A percentile compares a stretch with the other conserved stretches of the same genome.
Evolutionary conservation across 2,888 invertebrate species (phyloP).

Genomic region (Morpho deidamia): DNA sequence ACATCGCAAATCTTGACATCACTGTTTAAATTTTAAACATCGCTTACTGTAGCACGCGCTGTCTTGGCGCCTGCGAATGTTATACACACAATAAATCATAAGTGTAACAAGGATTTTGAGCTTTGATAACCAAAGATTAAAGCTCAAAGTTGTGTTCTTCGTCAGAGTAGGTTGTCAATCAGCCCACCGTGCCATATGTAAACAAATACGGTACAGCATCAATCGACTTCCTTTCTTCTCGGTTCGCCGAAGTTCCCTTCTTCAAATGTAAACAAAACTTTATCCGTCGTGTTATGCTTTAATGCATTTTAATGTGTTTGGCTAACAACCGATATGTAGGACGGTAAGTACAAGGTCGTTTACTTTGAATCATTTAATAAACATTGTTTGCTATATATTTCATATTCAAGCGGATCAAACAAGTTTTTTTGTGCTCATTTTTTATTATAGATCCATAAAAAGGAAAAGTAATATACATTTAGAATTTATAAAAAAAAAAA

Average conservation of each 20-base stretch:
- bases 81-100: conserved; percentile 4
- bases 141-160: background rate
- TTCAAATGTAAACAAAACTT: conserved; percentile 41
- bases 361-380: conserved; percentile 1
- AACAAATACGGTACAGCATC: conserved; percentile 42
- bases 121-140: background rate
- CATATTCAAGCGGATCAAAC: background rate
- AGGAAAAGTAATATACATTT: too few species aligned
- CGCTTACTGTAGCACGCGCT: conserved; percentile 4
- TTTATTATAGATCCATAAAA: too few species aligned
- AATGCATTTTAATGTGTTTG: conserved; percentile 18
- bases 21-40: conserved; percentile 1
- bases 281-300: conserved; percentile 20
- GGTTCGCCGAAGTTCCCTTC: conserved; percentile 48
- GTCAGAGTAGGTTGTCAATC: conserved; percentile 16
- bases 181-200: conserved; percentile 28
- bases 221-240: conserved; percentile 49
- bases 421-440: too few species aligned
- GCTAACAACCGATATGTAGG: conserved; percentile 6
- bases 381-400: background rate
- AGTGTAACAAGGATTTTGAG: background rate
- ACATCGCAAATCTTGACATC: conserved; percentile 1
- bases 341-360: conserved; percentile 4
- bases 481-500: too few species aligned
- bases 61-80: conserved; percentile 5